Conservation (phyloP, 2,113 vertebrate genomes). For the Myiagra hebetior region DNA sequence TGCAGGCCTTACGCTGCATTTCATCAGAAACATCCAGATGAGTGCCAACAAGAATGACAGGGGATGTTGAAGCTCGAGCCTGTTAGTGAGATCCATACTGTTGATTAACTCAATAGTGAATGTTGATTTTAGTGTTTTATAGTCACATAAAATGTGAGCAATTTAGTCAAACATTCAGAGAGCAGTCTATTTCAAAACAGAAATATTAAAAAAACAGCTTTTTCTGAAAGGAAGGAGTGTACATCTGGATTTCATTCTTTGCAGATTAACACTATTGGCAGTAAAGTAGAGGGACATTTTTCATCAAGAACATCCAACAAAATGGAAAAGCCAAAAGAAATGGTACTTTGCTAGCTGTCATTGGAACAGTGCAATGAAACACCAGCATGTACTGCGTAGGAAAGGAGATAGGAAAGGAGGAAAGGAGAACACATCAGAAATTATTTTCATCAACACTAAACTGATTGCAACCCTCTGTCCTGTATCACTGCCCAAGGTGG, state of each 20-base stretch:
- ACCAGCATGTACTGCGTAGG: background rate
- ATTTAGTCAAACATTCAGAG: background rate
- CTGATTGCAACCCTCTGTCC: background rate
- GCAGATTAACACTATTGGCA: background rate
- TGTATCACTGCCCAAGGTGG: background rate
- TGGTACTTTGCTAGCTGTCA: background rate
- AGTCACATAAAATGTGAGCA: background rate
- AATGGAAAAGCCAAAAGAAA: background rate
- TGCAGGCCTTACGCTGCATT: constrained; percentile 79
- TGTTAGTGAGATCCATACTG: constrained; percentile 33
- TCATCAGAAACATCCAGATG: constrained; percentile 87
- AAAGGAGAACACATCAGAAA: background rate
- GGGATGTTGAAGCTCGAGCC: constrained; percentile 88
- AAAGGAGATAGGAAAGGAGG: background rate
- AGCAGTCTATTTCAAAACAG: background rate
- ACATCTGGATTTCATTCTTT: background rate
- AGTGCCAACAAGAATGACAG: constrained; percentile 93
- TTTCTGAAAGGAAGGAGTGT: background rate
- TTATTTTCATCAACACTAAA: background rate
- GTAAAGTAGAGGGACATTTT: background rate
- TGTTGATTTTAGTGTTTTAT: background rate
- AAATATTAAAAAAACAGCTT: background rate
- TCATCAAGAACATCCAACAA: background rate
- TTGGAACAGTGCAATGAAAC: background rate
- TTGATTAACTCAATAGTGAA: background rate